Percentiles rank a stretch among this genome's conserved stretches.
Evolutionary conservation across 2,888 invertebrate species (phyloP).

Genomic region (Aphidoletes aphidimyza): DNA sequence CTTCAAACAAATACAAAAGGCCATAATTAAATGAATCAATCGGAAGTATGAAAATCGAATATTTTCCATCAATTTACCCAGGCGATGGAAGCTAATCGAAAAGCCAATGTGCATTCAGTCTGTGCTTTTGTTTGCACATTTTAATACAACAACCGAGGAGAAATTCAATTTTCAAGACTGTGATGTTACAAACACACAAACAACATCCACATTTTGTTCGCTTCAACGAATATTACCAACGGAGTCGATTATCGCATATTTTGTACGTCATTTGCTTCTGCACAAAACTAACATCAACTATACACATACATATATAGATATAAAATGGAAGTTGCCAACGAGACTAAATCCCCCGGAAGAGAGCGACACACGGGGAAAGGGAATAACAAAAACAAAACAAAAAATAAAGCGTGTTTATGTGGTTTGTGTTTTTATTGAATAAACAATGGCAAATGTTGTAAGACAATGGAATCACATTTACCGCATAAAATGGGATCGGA

Average conservation of each 20-base stretch:
- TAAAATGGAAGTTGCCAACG: background rate
- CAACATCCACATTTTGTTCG: background rate
- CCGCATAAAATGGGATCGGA: background rate
- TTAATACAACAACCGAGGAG: background rate
- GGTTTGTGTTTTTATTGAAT: conserved; percentile 48
- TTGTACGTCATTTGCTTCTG: background rate
- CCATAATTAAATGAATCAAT: background rate
- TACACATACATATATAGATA: background rate
- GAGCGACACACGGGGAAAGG: too few relatives aligned
- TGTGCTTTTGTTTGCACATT: background rate
- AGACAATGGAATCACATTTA: background rate
- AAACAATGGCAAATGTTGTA: conserved; percentile 11
- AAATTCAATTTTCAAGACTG: conserved; percentile 34
- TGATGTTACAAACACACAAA: background rate
- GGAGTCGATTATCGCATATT: conserved; percentile 27
- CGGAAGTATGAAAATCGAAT: background rate
- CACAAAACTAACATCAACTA: conserved; percentile 44
- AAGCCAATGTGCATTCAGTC: background rate
- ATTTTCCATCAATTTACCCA: background rate
- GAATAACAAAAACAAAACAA: too few relatives aligned
- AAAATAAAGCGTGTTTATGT: background rate
- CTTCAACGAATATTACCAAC: background rate
- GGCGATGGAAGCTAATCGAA: background rate
- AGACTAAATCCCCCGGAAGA: background rate
- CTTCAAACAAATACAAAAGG: too few relatives aligned